Base-by-base conservation (phyloP, 2,797 vertebrate species). In the Manis pentadactyla region DNA sequence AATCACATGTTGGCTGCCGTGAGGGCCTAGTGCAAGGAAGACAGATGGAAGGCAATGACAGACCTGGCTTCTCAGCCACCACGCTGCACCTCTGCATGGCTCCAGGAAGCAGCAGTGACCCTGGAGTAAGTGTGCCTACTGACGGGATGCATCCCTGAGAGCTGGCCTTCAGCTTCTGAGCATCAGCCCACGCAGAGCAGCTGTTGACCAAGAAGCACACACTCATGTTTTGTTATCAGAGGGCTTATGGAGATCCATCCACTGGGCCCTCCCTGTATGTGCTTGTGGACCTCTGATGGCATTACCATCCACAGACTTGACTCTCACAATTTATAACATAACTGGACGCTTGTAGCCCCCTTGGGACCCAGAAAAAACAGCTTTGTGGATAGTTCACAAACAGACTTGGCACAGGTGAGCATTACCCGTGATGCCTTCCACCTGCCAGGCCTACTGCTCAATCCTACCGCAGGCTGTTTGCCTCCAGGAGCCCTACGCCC, bases 51-150 rank as follows among this genome's bases (percentile, higher is more conserved):
- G 17, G 3, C 46, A 19, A 7, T n/a, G 59, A 37, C 49, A 63
- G 53, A 7, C 18, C 0, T 39, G 10, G 53, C 31, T 73, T 46
- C 61, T 63, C n/a, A 15, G 0, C 42, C 78, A 15, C 34, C 25
- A 2, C 5, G 0, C 0, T 8, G 31, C 15, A 5, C 29, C 31
- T 42, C 17, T 8, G 3, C 2, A 2, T 53, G 34, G 31, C 31
- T 86, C 69, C 21, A 15, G 66, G 49, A 63, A 59, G 77, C 88
- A n/a, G 23, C 8, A 7, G 64, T 37, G 84, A 53, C 61, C 42
- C 34, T 49, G 2, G 5, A 1, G 8, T 27, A 61, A 17, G 1
- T 73, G 34, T 88, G 21, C 37, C 82, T 74, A 13, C 73, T 7
- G 4, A 66, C 0, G 18, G 92, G 31, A 42, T 42, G 9, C 18